These are phyloP conservation scores for Manis javanica DNA, from an alignment of 2,797 vertebrate genomes.

Conservation along the genomic window DNA sequence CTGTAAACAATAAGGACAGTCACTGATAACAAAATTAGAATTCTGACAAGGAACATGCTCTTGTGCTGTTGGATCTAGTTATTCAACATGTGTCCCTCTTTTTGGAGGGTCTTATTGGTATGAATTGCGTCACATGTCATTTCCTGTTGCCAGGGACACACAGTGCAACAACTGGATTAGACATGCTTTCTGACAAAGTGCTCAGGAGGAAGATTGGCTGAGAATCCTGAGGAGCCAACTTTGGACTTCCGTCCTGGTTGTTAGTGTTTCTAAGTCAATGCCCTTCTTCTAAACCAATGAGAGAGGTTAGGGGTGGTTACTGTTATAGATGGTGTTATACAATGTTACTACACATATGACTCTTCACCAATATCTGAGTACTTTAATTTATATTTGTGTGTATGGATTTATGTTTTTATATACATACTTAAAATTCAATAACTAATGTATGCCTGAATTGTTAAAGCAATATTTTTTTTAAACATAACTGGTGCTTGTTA, in stretches of 20 bases:
- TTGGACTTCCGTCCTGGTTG: fast-evolving
- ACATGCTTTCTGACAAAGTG: background rate
- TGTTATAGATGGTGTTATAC: background rate
- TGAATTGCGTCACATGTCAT: background rate
- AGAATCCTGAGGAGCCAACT: background rate
- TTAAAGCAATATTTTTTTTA: background rate
- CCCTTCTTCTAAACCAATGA: background rate
- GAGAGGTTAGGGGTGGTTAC: fast-evolving
- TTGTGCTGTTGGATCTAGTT: background rate
- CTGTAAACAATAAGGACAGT: background rate
- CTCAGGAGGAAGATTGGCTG: background rate
- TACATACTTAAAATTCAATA: background rate
- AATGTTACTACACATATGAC: background rate
- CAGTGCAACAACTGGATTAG: background rate
- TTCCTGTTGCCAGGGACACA: background rate
- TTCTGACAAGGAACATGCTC: background rate
- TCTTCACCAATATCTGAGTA: background rate
- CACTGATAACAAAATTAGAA: background rate
- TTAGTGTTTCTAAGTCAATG: background rate
- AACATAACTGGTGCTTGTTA: background rate
- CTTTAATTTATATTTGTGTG: background rate
- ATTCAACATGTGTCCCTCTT: background rate
- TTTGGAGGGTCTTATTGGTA: background rate
- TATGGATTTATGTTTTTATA: background rate
- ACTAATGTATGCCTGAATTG: fast-evolving